Conservation (phyloP, 2,113 vertebrate species). For the Prolemur simus region DNA sequence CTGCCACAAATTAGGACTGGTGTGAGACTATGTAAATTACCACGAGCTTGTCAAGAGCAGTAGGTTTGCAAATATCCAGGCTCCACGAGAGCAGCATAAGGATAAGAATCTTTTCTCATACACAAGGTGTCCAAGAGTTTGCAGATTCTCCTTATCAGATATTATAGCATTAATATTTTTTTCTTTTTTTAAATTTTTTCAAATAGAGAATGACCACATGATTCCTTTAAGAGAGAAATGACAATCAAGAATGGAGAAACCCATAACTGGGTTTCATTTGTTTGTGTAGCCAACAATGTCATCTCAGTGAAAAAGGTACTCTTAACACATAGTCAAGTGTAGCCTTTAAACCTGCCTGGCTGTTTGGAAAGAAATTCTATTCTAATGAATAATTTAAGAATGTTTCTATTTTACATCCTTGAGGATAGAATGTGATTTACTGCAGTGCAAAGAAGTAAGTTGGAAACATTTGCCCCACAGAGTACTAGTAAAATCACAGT, state of each 20-base stretch:
- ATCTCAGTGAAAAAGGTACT: neutral
- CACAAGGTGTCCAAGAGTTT: neutral
- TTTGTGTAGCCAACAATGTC: neutral
- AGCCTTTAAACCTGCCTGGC: neutral
- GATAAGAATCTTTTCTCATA: neutral
- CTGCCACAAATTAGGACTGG: neutral
- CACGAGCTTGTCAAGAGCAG: neutral
- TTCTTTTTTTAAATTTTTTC: neutral
- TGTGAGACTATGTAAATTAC: constrained; percentile 48
- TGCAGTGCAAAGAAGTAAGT: neutral
- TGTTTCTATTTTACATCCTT: constrained; percentile 20
- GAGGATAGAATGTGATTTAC: constrained; percentile 19
- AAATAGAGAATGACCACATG: neutral
- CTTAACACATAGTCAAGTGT: neutral
- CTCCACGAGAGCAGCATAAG: neutral
- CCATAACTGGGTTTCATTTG: neutral
- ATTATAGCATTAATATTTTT: neutral
- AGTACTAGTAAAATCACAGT: neutral
- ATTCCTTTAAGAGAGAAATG: neutral
- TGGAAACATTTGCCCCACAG: neutral
- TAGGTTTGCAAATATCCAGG: constrained; percentile 47
- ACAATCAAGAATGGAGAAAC: neutral
- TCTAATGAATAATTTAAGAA: constrained; percentile 48
- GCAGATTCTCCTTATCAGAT: neutral
- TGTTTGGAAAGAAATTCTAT: constrained; percentile 9